Percentiles rank a stretch among this genome's conserved stretches.
These are phyloP conservation scores for Ctena decussata DNA, from an alignment of 2,888 invertebrate genomes.

Conservation along the genomic window DNA sequence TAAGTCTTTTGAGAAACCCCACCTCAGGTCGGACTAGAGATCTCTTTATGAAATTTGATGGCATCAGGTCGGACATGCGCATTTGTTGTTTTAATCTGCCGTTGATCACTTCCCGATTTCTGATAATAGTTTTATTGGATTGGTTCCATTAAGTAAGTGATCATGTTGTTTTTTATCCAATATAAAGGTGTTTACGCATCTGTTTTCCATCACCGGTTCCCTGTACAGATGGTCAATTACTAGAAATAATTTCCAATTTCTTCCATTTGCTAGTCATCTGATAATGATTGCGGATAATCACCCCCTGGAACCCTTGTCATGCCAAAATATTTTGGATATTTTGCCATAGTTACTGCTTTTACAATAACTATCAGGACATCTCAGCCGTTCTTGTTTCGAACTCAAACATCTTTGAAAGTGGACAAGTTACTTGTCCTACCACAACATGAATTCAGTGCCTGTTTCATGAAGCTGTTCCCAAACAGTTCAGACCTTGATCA, in stretches of 20 bases:
- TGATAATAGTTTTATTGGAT: constrained; percentile 14
- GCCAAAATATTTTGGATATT: background rate
- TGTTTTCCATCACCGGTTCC: background rate
- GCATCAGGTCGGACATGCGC: background rate
- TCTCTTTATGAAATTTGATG: background rate
- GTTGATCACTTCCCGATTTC: background rate
- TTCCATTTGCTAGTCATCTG: background rate
- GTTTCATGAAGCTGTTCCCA: too few species aligned
- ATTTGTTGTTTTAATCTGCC: constrained; percentile 10
- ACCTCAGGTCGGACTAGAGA: too few species aligned
- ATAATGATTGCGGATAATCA: background rate
- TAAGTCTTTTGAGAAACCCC: too few species aligned
- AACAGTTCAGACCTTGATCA: too few species aligned
- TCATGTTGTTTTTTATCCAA: constrained; percentile 11
- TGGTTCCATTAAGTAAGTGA: background rate
- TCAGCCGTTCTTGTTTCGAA: too few species aligned
- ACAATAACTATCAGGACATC: too few species aligned
- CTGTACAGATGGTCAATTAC: constrained; percentile 3
- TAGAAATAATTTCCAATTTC: background rate
- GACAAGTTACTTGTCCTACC: too few species aligned
- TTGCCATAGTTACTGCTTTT: background rate
- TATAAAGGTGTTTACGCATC: constrained; percentile 1
- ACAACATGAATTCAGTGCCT: too few species aligned
- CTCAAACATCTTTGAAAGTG: too few species aligned
- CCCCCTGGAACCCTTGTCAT: background rate